These are phyloP conservation scores for Archocentrus centrarchus DNA, from an alignment of 2,113 vertebrate genomes.

Conservation along the genomic window DNA sequence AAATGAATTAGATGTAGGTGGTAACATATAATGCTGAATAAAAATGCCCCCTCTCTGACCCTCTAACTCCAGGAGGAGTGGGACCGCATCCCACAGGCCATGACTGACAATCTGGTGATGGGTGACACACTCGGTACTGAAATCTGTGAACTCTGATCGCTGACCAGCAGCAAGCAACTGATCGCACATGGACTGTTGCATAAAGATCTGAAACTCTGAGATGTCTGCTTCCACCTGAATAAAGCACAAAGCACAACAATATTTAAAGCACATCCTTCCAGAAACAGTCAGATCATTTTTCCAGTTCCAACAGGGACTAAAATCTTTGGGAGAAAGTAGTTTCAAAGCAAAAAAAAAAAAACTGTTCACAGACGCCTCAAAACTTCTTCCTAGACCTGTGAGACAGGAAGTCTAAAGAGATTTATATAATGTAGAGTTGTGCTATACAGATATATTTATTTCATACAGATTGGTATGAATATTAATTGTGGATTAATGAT, in stretches of 20 bases:
- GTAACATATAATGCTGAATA: neutral
- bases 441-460: neutral
- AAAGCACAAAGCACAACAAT: neutral
- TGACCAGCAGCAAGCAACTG: no score
- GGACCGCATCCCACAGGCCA: no score
- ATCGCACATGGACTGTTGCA: no score
- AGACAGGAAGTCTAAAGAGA: neutral
- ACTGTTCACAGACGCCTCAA: conserved; percentile 4
- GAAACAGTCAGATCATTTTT: neutral
- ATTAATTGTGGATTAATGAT: conserved; percentile 2
- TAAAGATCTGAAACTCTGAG: no score
- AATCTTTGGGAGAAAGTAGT: neutral
- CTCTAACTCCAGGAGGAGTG: neutral
- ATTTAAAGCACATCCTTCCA: conserved; percentile 7
- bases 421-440: conserved; percentile 1
- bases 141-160: no score
- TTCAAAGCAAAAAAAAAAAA: neutral
- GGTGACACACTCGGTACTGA: no score
- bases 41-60: neutral
- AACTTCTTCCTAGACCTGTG: neutral
- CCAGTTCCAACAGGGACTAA: neutral
- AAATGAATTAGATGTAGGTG: neutral
- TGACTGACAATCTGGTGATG: no score
- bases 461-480: conserved; percentile 6
- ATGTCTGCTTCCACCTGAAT: neutral